Base-by-base conservation (phyloP, 2,113 vertebrate species). In the Piprites chloris region DNA sequence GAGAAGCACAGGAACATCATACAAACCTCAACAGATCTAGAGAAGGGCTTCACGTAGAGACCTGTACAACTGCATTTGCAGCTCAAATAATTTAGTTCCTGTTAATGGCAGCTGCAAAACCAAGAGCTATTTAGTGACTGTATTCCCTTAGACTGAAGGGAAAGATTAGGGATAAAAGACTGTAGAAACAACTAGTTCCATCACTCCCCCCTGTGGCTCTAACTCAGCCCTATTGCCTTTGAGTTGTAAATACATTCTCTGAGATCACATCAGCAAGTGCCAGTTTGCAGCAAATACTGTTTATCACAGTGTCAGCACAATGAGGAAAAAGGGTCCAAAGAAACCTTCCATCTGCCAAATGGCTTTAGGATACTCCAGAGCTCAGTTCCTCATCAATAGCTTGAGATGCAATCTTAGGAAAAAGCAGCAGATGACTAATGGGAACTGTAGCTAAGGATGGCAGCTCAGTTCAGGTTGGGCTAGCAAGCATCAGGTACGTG, bases 371-470 rank as follows among this genome's bases (percentile, higher is more conserved):
- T 50, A 71, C 50, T 61, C 50, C 69, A 86, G 52, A 92, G 69
- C 53, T 87, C 74, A 52, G 32, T 20, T 83, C 28, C 67, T 73
- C 71, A 63, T 14, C 2, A 0, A 61, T 3, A 66, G 49, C 39
- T 53, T 16, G 49, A 59, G 42, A 93, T 55, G 32, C n/a, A 93
- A 50, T 37, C 50, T 52, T 21, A 35, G 77, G 74, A 52, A 56
- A 92, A 94, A 81, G 52, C 53, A 74, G 74, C 37, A 90, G 69
- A 87, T 94, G 68, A 95, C 87, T 90, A 94, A 95, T 39, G 32
- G 63, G 55, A 61, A 28, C 44, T 52, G 65, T 58, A 83, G 67
- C 72, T 89, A 56, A 87, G 46, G 46, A 67, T 6, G 18, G 72
- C 74, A 92, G 67, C 62, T 81, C 42, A 41, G 72, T 55, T 93